Base-by-base conservation (phyloP, 2,797 vertebrate genomes). In the Sebastes nivosus region DNA sequence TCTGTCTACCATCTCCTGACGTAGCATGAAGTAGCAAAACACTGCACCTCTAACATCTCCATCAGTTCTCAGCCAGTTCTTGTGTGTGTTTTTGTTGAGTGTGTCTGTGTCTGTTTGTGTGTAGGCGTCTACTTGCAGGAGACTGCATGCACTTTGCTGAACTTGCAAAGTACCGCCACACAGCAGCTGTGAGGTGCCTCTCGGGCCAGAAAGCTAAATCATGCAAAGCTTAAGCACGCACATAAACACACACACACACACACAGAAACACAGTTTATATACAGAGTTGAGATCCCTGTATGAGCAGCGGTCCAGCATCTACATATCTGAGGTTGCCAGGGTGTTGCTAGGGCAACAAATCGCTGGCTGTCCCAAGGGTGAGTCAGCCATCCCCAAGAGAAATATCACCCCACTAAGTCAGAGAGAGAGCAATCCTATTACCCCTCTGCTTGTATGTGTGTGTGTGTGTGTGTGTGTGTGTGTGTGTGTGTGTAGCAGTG, bases 331-430 rank as follows among this genome's bases (percentile, higher is more conserved):
- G 77, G 75, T 87, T 89, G 78, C 85, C 81, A 83, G 72, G 77
- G 76, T 75, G 92, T 93, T 92, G 89, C 93, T 79, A 90, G 66
- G 93, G 92, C 87, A 94, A 94, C 93, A 89, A 92, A 91, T 91
- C 61, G 80, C 75, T 73, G 72, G 72, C 83, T 89, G 89, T 93
- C 89, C 90, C 88, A 74, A 0, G 82, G 82, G 91, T 91, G 89
- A 94, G 90, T 92, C 89, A 93, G 88, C 79, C 88, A 75, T 78
- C 80, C 83, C 86, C 82, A 79, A 75, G 87, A 92, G 84, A 91
- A 92, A 94, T 87, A 92, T 91, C 88, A 88, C 86, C 81, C 85
- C 79, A 73, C 73, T 75, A 80, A 76, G 77, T 91, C 90, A 79
- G 84, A 77, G 73, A 85, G 54, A 69, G 77, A 84, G 89, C 85